phyloP scores from a whole-genome alignment of 2,113 vertebrate species.

The Thryonomys swinderianus region DNA sequence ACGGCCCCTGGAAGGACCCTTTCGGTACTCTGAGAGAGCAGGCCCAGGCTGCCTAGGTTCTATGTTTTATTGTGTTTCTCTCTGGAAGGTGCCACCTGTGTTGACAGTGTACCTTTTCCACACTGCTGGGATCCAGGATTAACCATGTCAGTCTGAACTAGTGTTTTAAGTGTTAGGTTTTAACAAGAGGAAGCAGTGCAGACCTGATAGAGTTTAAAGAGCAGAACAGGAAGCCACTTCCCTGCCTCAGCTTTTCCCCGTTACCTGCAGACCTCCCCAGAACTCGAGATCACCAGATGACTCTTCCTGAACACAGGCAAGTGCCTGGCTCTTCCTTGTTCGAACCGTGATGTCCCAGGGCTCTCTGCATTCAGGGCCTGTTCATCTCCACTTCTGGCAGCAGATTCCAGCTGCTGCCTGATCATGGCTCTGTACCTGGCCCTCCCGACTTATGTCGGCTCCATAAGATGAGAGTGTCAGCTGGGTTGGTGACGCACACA shows the following conservation, averaged over 20 bases:
- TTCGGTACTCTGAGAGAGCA: neutral
- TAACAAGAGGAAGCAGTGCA: neutral
- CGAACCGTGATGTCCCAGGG: fast-evolving
- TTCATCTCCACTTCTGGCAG: fast-evolving
- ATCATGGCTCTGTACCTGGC: neutral
- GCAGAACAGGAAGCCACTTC: neutral
- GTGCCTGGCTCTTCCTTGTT: neutral
- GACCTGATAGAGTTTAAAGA: neutral
- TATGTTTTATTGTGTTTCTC: neutral
- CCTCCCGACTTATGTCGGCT: neutral
- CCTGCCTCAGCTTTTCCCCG: too few relatives aligned
- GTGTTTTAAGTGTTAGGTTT: neutral
- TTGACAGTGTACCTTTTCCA: neutral
- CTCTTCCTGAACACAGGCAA: neutral
- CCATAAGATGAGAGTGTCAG: neutral
- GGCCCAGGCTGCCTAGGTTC: neutral
- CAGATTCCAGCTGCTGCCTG: neutral
- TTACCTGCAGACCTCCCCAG: too few relatives aligned
- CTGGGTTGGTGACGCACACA: neutral
- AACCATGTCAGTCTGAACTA: neutral
- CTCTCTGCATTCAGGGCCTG: neutral
- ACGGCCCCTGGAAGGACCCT: neutral
- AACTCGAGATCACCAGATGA: too few relatives aligned
- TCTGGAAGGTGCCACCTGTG: neutral
- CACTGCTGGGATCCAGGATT: neutral